Percentiles rank a stretch among this genome's conserved stretches.
These are phyloP conservation scores for Saturnia pavonia DNA, from an alignment of 2,888 invertebrate genomes.

Conservation along the genomic window DNA sequence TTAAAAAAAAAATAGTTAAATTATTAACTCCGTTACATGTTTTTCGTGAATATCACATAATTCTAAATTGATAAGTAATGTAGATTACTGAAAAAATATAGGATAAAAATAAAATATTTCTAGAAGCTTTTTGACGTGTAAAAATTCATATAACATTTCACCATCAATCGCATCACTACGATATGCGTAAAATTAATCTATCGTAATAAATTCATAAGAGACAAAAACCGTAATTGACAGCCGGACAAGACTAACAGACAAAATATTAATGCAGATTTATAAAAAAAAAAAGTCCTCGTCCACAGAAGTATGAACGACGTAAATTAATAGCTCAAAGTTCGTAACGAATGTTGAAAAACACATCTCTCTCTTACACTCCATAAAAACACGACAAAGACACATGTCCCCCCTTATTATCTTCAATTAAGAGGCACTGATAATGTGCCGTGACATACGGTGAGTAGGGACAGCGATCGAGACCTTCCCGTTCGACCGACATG, in stretches of 20 bases:
- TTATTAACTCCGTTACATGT: no score
- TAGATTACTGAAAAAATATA: neutral
- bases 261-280: neutral
- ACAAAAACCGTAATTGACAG: conserved; percentile 2
- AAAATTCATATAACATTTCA: neutral
- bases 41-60: no score
- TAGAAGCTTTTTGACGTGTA: neutral
- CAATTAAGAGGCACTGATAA: conserved; percentile 80
- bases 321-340: conserved; percentile 55
- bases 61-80: no score
- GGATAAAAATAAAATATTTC: neutral
- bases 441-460: conserved; percentile 73
- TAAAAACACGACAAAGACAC: conserved; percentile 80
- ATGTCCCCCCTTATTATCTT: conserved; percentile 80
- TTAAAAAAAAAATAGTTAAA: no score
- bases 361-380: conserved; percentile 71
- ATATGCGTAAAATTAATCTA: neutral
- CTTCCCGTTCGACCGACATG: conserved; percentile 27
- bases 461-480: conserved; percentile 47
- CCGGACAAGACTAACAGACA: neutral
- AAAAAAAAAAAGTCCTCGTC: conserved; percentile 18
- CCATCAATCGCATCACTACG: neutral
- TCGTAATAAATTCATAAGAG: neutral
- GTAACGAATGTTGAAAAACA: conserved; percentile 66
- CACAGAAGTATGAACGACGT: conserved; percentile 50